Conservation (phyloP, 2,113 vertebrate species). For the Antechinus flavipes region DNA sequence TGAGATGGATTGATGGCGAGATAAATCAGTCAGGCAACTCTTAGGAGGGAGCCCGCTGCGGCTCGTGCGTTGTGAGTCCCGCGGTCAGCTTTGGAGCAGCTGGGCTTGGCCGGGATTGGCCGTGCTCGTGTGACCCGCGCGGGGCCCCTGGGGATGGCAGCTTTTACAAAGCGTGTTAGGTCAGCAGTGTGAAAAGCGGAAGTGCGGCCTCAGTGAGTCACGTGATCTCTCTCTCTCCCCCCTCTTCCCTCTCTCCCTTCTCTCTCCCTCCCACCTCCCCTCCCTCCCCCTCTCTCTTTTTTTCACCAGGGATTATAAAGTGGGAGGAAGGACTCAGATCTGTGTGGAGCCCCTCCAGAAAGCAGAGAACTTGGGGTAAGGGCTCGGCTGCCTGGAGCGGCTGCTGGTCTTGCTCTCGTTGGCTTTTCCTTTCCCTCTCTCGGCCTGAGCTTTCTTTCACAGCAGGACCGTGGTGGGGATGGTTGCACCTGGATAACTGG, state of each 20-base stretch:
- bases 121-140: too few species aligned
- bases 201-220: background rate
- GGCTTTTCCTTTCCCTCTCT: too few species aligned
- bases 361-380: slow-evolving; percentile 92
- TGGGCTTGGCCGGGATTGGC: background rate
- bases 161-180: background rate
- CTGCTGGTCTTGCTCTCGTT: too few species aligned
- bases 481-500: too few species aligned
- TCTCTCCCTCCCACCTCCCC: background rate
- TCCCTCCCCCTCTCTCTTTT: background rate
- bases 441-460: too few species aligned
- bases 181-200: background rate
- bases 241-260: background rate
- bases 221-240: background rate
- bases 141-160: background rate
- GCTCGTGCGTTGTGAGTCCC: background rate
- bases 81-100: background rate
- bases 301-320: slow-evolving; percentile 82
- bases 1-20: background rate
- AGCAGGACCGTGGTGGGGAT: too few species aligned
- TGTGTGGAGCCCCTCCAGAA: slow-evolving; percentile 90
- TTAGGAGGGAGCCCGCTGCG: background rate
- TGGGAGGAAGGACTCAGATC: slow-evolving; percentile 85
- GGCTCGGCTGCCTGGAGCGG: background rate
- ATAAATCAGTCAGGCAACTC: background rate